phyloP scores from a whole-genome alignment of 2,888 invertebrate genomes.

The Pegoplata infirma region DNA sequence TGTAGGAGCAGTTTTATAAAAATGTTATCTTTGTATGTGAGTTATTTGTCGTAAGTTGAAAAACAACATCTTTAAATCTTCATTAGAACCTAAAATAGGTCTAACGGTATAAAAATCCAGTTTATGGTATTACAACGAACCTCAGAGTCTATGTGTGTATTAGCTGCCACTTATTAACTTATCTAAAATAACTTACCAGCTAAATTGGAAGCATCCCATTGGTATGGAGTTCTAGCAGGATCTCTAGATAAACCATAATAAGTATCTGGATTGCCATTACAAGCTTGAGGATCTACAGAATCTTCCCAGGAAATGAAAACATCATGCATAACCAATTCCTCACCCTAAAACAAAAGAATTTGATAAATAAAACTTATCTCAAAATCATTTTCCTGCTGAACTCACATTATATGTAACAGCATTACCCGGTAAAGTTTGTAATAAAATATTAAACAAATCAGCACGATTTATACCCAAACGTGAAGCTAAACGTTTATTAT shows the following conservation, averaged over 20 bases:
- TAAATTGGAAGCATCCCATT: constrained; percentile 80
- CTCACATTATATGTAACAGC: constrained; percentile 88
- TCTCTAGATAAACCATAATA: constrained; percentile 79
- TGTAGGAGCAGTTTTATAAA: too few species aligned
- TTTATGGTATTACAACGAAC: too few species aligned
- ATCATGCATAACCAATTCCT: constrained; percentile 85
- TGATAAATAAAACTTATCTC: neutral
- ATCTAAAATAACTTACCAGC: constrained; percentile 68
- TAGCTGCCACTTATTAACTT: too few species aligned
- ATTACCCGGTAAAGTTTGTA: constrained; percentile 89
- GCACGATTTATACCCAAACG: constrained; percentile 84
- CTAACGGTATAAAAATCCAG: too few species aligned
- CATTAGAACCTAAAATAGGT: too few species aligned
- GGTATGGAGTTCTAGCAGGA: constrained; percentile 82
- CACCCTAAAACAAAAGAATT: constrained; percentile 79
- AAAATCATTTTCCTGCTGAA: neutral
- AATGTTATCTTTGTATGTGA: too few species aligned
- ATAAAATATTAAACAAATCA: constrained; percentile 90
- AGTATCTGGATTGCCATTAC: constrained; percentile 78
- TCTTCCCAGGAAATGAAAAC: constrained; percentile 79
- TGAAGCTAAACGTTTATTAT: constrained; percentile 84
- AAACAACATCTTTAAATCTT: too few species aligned
- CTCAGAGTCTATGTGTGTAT: too few species aligned
- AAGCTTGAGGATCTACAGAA: constrained; percentile 80
- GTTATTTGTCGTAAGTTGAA: too few species aligned